Base-by-base conservation (phyloP, 1,140 invertebrate genomes). In the Papilio helenus region DNA sequence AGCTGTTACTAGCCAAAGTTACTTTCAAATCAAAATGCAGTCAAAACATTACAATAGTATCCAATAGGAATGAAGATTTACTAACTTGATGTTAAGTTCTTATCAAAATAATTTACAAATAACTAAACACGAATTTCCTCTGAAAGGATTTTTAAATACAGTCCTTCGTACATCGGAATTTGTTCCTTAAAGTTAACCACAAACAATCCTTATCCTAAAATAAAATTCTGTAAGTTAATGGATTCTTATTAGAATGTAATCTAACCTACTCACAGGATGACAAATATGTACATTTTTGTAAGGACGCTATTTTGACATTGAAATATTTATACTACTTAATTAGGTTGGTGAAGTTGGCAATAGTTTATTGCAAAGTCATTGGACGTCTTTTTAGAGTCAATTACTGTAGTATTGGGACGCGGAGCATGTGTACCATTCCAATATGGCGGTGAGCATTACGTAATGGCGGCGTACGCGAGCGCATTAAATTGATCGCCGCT, bases 401-500 rank as follows among this genome's bases (percentile, higher is more conserved):
- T 61, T 26, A 26, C 20, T 29, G n/a, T 61, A 12, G 10, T 26
- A 26, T 26, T 61, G 58, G 58, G 20, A 14, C 58, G 20, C 23
- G 23, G 2, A 12, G 23, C 23, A 61, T 61, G 29, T 26, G 58
- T 18, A 26, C 58, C 3, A 61, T 79, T 84, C 76, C 79, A 87
- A 89, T 86, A 91, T 89, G 87, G 89, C 87, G 82, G 84, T 82
- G 80, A 61, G 77, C 23, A 77, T 91, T 90, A 91, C 87, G 85
- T 88, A 89, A 90, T 55, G 72, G 72, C 81, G 34, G 44, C 68
- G 72, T 83, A 86, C 85, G 84, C 86, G 80, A 73, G 83, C 83
- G 88, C 84, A 86, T 84, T 87, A 80, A 88, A 90, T 92, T 89
- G 86, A 87, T 87, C 82, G 81, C 86, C 81, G 83, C 81, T 90